Evolutionary conservation across 92 coral and sea anemone species (phyloP), one percentile per base, ranked within the genome.

Genomic region (Isaurus tuberculatus): DNA sequence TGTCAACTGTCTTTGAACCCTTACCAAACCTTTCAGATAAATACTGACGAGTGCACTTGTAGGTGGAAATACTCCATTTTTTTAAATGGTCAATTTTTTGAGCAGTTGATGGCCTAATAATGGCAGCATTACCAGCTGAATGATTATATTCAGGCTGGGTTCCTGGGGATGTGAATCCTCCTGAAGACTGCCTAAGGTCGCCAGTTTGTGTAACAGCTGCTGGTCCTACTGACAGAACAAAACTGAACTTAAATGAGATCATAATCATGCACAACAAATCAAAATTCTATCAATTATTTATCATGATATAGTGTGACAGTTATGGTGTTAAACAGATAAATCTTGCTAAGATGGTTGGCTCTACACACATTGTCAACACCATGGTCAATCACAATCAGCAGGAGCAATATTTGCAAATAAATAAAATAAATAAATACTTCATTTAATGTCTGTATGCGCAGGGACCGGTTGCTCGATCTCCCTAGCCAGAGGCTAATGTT

Each of bases 11-110:
- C 79, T 88, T 94, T 73, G 99, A 90, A 44, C 98, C 99, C 69
- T 96, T 96, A 30, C 99, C 98, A 90, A 96, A 93, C 90, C 85
- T 90, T 88, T 96, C 99, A 17, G 99, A 96, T 13, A 96, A 89
- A 71, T 90, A 91, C 81, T 96, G 99, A 30, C 99, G 89, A 13
- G 99, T 96, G 69, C 94, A 96, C 81, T 96, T 96, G 81, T 96
- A 94, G 0, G 99, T 96, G 29, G 99, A 96, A 58, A 96, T 92
- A 49, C 99, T 94, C 99, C 99, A 96, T 65, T 96, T 96, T 83
- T 92, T 96, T 5, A 96, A 65, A 77, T 86, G 92, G 37, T 96
- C 99, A 72, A 96, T 90, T 77, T 94, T 94, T 79, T 83, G 95
- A 29, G 90, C 91, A 19, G 91, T 68, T 32, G 86, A 85, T 25